Evolutionary conservation across 2,888 invertebrate genomes (phyloP), one percentile per base, ranked within the genome.

Genomic region (Drosophila nigricruria): DNA sequence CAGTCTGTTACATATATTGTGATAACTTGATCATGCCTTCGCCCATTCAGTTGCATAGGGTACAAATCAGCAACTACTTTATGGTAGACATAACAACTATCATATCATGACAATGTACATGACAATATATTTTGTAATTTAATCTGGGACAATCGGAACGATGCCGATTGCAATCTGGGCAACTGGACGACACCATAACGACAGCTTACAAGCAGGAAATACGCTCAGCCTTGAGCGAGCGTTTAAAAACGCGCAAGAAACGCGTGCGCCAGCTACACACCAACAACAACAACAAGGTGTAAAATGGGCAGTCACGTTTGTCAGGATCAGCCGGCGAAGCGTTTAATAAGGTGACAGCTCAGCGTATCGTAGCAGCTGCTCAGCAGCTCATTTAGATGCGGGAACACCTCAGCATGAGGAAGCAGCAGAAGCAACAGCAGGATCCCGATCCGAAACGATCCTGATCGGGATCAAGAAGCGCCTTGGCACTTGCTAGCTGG

Each of bases 121-220:
- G 86, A 81, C 86, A 86, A 74, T 73, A 74, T 83, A 79, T 80
- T 74, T 72, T 88, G 90, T 88, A 88, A 88, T 79, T 86, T 77
- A 83, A 89, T 80, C 81, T 82, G 69, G 72, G 47, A 67, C 80
- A 77, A 61, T 61, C 53, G 38, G 30, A 49, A 50, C 63, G 58
- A 49, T 61, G 47, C 59, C 20, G 65, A 73, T 73, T 71, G 58
- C 49, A 50, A 47, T 32, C 32, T 34, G 53, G 16, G n/a, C 43
- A 47, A 54, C 52, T 58, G 56, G 38, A 54, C 49, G 49, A 49
- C 49, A 59, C 34, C 49, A 42, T 30, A 61, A 30, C 47, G 70
- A 75, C 77, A 71, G 77, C 57, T 75, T 70, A 79, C 79, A 79
- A 58, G 47, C 50, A 58, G 72, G 63, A 80, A 80, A 80, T 53